Evolutionary conservation across 2,797 vertebrate genomes (phyloP).

Genomic region (Neosilurus hyrtlii): DNA sequence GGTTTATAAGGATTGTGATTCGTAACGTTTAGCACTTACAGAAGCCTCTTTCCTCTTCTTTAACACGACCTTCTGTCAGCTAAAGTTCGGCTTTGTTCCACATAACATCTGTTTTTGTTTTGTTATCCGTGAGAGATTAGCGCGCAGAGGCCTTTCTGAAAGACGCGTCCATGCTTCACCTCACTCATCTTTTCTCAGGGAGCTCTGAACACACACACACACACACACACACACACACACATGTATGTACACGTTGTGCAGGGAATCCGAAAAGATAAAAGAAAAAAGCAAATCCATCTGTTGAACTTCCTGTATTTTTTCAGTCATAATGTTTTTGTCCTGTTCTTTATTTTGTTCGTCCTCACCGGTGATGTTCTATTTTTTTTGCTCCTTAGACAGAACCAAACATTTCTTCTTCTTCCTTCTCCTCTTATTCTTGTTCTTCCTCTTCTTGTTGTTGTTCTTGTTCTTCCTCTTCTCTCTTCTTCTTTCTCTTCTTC

Average conservation of each 20-base stretch:
- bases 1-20: constrained; percentile 58
- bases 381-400: constrained; percentile 35
- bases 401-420: constrained; percentile 19
- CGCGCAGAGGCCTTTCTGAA: constrained; percentile 28
- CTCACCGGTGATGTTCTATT: background rate
- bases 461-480: no score
- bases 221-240: background rate
- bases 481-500: no score
- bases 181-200: constrained; percentile 65
- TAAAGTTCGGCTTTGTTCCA: background rate
- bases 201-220: constrained; percentile 51
- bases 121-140: constrained; percentile 20
- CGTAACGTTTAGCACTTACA: constrained; percentile 57
- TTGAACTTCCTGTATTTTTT: constrained; percentile 16
- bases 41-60: constrained; percentile 58
- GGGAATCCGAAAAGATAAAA: constrained; percentile 46
- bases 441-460: no score
- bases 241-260: constrained; percentile 32
- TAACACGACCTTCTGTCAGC: background rate
- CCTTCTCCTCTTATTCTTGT: no score
- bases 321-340: constrained; percentile 47
- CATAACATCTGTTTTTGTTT: background rate
- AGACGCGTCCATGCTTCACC: background rate
- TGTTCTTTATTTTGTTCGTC: constrained; percentile 26
- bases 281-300: constrained; percentile 38